phyloP scores from a whole-genome alignment of 2,888 invertebrate species.

The Chironomus tentans region DNA sequence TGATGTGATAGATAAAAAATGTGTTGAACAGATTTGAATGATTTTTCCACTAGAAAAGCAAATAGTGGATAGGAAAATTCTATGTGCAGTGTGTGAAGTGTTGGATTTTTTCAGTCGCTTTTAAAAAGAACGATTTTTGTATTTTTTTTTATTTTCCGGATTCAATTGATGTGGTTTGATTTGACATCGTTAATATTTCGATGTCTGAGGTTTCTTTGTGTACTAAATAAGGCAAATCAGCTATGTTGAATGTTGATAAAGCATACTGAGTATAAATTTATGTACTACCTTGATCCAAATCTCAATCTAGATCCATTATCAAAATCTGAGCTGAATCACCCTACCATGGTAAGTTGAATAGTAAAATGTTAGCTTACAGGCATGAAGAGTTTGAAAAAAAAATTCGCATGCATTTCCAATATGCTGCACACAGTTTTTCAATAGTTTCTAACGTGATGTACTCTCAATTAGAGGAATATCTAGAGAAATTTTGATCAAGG shows the following conservation, averaged over 20 bases:
- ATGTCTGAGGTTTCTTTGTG: neutral
- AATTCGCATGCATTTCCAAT: neutral
- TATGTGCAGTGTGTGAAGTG: neutral
- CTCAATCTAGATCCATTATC: too few relatives aligned
- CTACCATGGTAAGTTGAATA: too few relatives aligned
- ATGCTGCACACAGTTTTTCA: neutral
- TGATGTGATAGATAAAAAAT: neutral
- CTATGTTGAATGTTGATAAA: too few relatives aligned
- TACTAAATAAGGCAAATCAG: too few relatives aligned
- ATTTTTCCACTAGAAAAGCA: neutral
- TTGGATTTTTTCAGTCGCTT: neutral
- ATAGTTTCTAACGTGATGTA: neutral
- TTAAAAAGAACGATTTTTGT: neutral
- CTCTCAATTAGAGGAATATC: conserved; percentile 13
- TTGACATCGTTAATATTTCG: neutral
- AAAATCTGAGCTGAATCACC: too few relatives aligned
- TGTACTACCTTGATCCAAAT: too few relatives aligned
- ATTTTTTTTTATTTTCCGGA: neutral
- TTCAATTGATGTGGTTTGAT: neutral
- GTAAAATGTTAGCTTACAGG: too few relatives aligned
- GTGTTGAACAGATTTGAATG: neutral
- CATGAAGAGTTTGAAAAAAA: too few relatives aligned
- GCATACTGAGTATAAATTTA: too few relatives aligned
- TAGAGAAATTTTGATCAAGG: neutral
- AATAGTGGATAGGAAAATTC: neutral